phyloP scores from a whole-genome alignment of 2,797 vertebrate genomes.

The Meriones psammophilus region DNA sequence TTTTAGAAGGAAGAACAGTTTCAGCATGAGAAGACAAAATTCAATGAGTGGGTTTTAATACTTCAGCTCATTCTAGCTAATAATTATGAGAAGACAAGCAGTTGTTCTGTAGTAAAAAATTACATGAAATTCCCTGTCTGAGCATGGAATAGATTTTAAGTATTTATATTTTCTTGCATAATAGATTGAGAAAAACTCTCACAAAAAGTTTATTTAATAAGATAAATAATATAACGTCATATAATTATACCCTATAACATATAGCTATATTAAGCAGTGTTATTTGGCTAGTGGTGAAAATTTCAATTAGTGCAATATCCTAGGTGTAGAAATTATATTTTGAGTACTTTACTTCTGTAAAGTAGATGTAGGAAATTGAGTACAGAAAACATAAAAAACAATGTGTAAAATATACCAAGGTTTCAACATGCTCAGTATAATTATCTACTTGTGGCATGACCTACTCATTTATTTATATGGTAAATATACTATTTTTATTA shows the following conservation, averaged over 20 bases:
- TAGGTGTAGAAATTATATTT: neutral
- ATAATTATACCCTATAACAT: neutral
- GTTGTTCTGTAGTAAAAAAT: neutral
- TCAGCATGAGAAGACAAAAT: neutral
- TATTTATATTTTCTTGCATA: neutral
- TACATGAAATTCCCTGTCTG: neutral
- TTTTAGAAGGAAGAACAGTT: conserved; percentile 18
- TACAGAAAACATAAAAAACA: neutral
- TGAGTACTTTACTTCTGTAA: neutral
- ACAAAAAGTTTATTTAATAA: neutral
- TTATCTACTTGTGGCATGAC: neutral
- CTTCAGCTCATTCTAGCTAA: conserved; percentile 38
- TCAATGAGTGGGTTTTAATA: conserved; percentile 30
- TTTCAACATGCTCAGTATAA: neutral
- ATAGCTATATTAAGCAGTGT: neutral
- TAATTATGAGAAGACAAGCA: conserved; percentile 16
- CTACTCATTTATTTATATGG: neutral
- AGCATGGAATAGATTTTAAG: conserved; percentile 9
- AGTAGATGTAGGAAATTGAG: neutral
- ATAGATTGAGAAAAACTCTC: neutral
- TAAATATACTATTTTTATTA: conserved; percentile 3
- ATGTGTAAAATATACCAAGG: neutral
- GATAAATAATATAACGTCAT: neutral
- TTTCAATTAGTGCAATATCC: neutral
- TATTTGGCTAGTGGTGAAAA: neutral